Evolutionary conservation across 2,888 invertebrate species (phyloP).

Genomic region (Antheraea yamamai): DNA sequence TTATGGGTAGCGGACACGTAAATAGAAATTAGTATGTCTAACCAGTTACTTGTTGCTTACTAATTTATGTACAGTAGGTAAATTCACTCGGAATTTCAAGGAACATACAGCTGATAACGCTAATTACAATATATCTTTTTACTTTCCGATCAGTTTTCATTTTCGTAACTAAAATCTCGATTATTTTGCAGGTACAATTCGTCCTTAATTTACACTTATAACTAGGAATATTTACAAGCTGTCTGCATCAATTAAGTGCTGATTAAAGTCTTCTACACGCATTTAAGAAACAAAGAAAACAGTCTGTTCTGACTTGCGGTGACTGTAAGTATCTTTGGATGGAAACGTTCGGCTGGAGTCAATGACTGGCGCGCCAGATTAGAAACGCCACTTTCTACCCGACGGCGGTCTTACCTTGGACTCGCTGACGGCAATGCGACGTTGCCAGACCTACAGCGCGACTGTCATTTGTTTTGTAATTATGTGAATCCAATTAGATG

Average conservation of each 20-base stretch:
- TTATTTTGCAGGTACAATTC: too few species aligned
- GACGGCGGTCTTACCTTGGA: conserved; percentile 64
- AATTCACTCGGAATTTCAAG: too few species aligned
- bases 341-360: conserved; percentile 54
- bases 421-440: conserved; percentile 44
- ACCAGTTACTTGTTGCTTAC: too few species aligned
- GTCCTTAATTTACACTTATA: neutral
- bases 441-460: conserved; percentile 18
- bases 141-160: neutral
- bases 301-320: conserved; percentile 4
- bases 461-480: conserved; percentile 7
- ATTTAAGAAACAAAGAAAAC: neutral
- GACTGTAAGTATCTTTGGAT: conserved; percentile 8
- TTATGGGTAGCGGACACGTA: too few species aligned
- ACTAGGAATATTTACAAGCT: neutral
- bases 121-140: neutral
- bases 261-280: neutral
- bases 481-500: conserved; percentile 15
- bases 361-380: conserved; percentile 77
- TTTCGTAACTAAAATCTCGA: neutral
- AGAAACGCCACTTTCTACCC: conserved; percentile 78
- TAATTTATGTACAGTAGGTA: too few species aligned
- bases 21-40: too few species aligned
- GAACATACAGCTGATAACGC: too few species aligned
- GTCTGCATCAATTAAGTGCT: conserved; percentile 35